Evolutionary conservation across 2,888 invertebrate species (phyloP), one percentile per base, ranked within the genome.

Genomic region (Cryptophagus acutangulus): DNA sequence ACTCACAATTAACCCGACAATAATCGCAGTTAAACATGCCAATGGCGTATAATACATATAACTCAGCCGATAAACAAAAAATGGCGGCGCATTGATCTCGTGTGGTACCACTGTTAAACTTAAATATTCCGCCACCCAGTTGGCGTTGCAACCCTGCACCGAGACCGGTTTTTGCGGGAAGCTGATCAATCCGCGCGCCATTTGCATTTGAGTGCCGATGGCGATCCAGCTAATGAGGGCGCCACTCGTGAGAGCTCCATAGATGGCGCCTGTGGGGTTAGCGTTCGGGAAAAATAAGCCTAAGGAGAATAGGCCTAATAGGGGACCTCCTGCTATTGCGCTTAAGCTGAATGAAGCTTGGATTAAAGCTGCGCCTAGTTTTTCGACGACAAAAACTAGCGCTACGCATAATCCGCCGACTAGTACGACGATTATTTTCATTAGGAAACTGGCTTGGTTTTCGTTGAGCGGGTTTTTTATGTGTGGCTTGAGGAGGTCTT

Each of bases 31-130:
- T 0, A 77, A 49, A 58, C 81, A 78, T 3, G 87, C 87, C n/a
- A 85, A 72, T 45, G 81, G 71, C 1, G 84, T 83, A 67, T 86
- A 87, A 72, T 85, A 87, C 65, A 86, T 74, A 66, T 87, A 88
- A 8, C 86, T 86, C 59, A 87, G 64, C 52, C 78, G 71, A 63
- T 82, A 87, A 41, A 85, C 61, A 54, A 77, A 71, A 62, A 82
- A 81, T 10, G 79, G 77, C 17, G 74, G 71, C 3, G 40, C 43
- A 3, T 42, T 36, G 9, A 49, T 50, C 1, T 30, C 41, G 10
- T 53, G 49, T 36, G 49, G 44, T 18, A 51, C 47, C 29, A 58
- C 40, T 2, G 58, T 57, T 40, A 63, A 42, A 40, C 57, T 61
- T 10, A 63, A 47, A 53, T 63, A 66, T 49, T 66, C 62, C 1